Evolutionary conservation across 2,888 invertebrate species (phyloP), one percentile per base, ranked within the genome.

Genomic region (Tenodera sinensis): DNA sequence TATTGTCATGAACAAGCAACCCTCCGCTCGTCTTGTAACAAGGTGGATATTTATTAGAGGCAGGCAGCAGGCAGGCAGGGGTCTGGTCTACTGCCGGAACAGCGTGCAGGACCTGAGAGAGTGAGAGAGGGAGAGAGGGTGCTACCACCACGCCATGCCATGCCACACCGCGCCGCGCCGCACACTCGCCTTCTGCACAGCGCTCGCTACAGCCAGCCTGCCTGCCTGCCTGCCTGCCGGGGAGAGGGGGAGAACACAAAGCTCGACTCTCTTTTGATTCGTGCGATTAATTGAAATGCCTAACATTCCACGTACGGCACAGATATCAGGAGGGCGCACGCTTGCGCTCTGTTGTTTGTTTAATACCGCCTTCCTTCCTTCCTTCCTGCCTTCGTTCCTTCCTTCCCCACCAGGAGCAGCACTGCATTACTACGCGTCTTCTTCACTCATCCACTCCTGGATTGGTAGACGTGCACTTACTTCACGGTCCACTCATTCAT

Each of bases 201-300:
- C 3, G 30, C 30, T 4, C 30, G n/a, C n/a, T n/a, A 30, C 30
- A 30, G 30, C 30, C n/a, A n/a, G n/a, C n/a, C n/a, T n/a, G n/a
- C n/a, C n/a, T 30, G 30, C 30, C 30, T 30, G 30, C 30, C 30
- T 30, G 30, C 2, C 30, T 30, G 30, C 4, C 30, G 30, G 87
- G 88, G 71, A n/a, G 42, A n/a, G 28, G 83, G 89, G 85, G 84
- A 83, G 83, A 34, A 81, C 89, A 90, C 90, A 91, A 90, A 91
- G 91, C 90, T 85, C 89, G 83, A 89, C 91, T 88, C 89, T 89
- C 87, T 89, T 90, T 90, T 91, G 91, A 91, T 91, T 91, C 91
- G 91, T 89, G 89, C 91, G 91, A 92, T 92, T 92, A 92, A 92
- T 92, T 92, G 92, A 92, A 92, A 92, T 92, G 91, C 92, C 91